These are phyloP conservation scores for Cephus runcator DNA, from an alignment of 2,888 invertebrate species.

Conservation along the genomic window DNA sequence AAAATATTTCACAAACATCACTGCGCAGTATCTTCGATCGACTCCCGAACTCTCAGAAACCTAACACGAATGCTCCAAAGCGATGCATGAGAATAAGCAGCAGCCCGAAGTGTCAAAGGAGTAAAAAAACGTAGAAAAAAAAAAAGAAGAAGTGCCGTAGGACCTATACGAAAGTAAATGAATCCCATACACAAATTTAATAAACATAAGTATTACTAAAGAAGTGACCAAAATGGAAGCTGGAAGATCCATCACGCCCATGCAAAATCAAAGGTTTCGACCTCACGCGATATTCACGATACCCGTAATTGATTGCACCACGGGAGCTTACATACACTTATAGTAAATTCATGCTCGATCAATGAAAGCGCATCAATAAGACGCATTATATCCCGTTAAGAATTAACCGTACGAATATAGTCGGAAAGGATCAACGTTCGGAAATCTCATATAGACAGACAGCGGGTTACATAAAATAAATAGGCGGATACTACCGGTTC, in stretches of 20 bases:
- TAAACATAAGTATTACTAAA: not conserved
- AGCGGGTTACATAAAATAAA: no score
- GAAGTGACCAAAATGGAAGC: not conserved
- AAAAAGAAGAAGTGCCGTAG: not conserved
- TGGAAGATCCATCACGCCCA: not conserved
- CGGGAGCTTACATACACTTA: not conserved
- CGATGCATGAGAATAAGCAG: not conserved
- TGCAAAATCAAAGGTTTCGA: not conserved
- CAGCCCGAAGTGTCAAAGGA: not conserved
- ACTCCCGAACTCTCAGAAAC: not conserved
- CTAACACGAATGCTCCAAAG: not conserved
- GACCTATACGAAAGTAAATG: not conserved
- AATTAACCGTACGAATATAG: not conserved
- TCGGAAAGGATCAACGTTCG: not conserved
- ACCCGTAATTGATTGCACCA: not conserved
- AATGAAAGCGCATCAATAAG: not conserved
- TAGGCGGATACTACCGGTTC: no score
- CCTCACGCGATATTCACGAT: not conserved
- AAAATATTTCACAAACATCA: not conserved
- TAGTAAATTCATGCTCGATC: not conserved
- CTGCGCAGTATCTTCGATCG: not conserved
- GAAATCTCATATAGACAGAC: not conserved
- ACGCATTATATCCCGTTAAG: not conserved
- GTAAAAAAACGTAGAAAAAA: not conserved
- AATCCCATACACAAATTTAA: not conserved